These are phyloP conservation scores for Dryomyza anilis DNA, from an alignment of 2,888 invertebrate species.

Conservation along the genomic window DNA sequence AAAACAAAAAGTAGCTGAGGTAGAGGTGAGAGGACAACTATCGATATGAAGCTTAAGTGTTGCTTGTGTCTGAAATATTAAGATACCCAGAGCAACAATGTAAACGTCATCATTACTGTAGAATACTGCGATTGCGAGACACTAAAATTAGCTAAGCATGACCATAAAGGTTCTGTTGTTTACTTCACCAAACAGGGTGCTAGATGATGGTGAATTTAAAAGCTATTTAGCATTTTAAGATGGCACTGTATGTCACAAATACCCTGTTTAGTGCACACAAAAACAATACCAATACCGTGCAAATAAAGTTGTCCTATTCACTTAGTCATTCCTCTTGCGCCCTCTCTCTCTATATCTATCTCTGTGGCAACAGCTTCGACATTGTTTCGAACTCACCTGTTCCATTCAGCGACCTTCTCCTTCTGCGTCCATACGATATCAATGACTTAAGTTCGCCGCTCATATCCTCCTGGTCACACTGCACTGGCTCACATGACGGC, in stretches of 20 bases:
- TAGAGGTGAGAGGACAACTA: background rate
- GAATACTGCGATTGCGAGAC: background rate
- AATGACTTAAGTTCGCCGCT: constrained; percentile 83
- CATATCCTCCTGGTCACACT: constrained; percentile 83
- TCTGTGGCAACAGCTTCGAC: background rate
- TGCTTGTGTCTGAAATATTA: constrained; percentile 24
- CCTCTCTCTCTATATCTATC: background rate
- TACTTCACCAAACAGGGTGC: background rate
- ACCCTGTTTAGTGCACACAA: too few relatives aligned
- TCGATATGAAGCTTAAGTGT: too few relatives aligned
- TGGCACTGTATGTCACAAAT: too few relatives aligned
- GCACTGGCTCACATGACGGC: constrained; percentile 90
- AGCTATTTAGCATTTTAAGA: too few relatives aligned
- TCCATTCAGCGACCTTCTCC: constrained; percentile 70
- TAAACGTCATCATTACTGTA: constrained; percentile 38
- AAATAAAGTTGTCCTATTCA: constrained; percentile 9
- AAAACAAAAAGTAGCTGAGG: background rate
- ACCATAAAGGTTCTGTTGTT: constrained; percentile 18
- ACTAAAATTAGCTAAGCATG: constrained; percentile 29
- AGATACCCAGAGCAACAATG: constrained; percentile 41
- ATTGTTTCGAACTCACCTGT: constrained; percentile 48
- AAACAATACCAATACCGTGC: too few relatives aligned
- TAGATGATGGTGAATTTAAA: too few relatives aligned
- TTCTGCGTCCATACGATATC: constrained; percentile 78
- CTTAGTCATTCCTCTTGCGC: background rate